Percentiles rank a stretch among this genome's conserved stretches.
These are phyloP conservation scores for Ramphastos sulfuratus DNA, from an alignment of 2,113 vertebrate species.

Conservation along the genomic window DNA sequence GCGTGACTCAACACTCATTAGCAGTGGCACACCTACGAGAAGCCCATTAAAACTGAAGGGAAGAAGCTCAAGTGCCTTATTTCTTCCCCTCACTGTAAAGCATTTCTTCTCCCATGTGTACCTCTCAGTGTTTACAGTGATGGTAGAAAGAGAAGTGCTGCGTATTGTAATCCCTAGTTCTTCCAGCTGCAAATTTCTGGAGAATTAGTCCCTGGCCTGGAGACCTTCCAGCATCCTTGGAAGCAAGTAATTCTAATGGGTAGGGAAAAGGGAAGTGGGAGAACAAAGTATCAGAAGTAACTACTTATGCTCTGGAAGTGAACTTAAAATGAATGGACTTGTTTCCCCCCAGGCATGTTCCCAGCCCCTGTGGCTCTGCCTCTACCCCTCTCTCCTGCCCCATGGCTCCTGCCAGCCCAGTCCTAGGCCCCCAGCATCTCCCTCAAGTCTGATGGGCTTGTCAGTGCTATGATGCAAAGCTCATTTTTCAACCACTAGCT, in stretches of 20 bases:
- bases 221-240: background rate
- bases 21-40: slow-evolving; percentile 45
- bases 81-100: slow-evolving; percentile 5
- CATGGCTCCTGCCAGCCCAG: fast-evolving
- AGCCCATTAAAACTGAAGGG: slow-evolving; percentile 46
- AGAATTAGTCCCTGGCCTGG: background rate
- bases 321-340: background rate
- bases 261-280: background rate
- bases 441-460: background rate
- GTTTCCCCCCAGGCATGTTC: background rate
- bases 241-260: background rate
- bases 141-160: background rate
- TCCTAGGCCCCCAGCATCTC: background rate
- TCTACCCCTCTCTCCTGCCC: background rate
- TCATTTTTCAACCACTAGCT: background rate
- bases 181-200: background rate
- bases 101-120: background rate
- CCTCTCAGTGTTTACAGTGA: background rate
- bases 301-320: background rate
- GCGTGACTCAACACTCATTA: slow-evolving; percentile 50
- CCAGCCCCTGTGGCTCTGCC: background rate
- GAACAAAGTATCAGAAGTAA: background rate
- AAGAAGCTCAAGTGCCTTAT: slow-evolving; percentile 7
- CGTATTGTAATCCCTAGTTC: background rate
- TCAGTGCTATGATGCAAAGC: background rate